Conservation (phyloP, 2,113 vertebrate genomes). For the Eublepharis macularius region DNA sequence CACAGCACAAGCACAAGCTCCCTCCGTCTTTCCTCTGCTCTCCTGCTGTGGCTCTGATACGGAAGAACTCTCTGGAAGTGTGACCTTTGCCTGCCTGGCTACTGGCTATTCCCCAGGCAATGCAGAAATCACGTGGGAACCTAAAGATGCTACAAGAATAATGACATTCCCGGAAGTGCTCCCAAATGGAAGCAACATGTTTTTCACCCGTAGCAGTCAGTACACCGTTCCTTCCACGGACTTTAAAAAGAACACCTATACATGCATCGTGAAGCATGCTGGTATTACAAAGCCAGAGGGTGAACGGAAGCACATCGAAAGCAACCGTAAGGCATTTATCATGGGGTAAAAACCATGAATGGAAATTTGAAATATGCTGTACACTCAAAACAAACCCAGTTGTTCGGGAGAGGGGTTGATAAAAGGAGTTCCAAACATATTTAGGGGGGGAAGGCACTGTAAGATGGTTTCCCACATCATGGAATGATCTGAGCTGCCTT, state of each 20-base stretch:
- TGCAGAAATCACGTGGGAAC: background rate
- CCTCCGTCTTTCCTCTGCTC: background rate
- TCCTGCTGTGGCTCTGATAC: background rate
- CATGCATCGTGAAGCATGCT: background rate
- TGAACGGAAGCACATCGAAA: accelerated
- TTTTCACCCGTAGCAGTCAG: background rate
- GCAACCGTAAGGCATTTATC: background rate
- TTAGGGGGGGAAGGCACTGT: background rate
- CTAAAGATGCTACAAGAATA: accelerated
- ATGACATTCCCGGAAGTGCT: accelerated
- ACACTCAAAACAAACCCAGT: background rate
- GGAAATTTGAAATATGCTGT: background rate
- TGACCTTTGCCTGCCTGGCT: background rate
- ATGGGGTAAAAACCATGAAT: background rate
- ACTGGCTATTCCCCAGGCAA: accelerated
- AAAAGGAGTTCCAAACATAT: too few relatives aligned
- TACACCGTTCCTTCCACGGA: background rate
- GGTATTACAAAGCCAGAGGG: accelerated
- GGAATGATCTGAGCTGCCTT: too few relatives aligned
- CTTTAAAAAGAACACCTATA: accelerated
- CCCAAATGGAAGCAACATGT: accelerated
- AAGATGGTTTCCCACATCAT: background rate
- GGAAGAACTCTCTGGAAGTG: background rate
- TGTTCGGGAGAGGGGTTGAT: too few relatives aligned
- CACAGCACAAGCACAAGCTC: accelerated